Evolutionary conservation across 2,888 invertebrate species (phyloP).

Genomic region (Cheilosia variabilis): DNA sequence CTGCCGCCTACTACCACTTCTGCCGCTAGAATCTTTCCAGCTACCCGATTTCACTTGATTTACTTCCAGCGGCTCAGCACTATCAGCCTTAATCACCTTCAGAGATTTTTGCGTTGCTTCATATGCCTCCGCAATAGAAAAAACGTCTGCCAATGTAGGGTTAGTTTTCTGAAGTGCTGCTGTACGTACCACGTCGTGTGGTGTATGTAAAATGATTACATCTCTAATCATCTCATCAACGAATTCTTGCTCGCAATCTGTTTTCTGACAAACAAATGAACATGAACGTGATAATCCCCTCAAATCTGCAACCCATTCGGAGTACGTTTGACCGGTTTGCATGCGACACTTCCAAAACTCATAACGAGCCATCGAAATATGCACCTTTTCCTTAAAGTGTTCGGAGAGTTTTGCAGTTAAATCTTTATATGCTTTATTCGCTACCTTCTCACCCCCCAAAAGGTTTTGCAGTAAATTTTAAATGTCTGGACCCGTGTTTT

Average conservation of each 20-base stretch:
- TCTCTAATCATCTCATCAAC: constrained; percentile 34
- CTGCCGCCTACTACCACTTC: constrained; percentile 24
- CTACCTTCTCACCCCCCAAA: constrained; percentile 13
- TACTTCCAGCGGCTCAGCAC: constrained; percentile 18
- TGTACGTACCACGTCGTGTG: constrained; percentile 28
- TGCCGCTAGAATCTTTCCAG: constrained; percentile 24
- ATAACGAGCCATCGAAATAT: constrained; percentile 27
- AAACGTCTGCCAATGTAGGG: constrained; percentile 29
- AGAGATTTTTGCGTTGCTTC: constrained; percentile 35
- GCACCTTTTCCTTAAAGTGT: constrained; percentile 27
- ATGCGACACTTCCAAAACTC: constrained; percentile 33
- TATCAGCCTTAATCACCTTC: constrained; percentile 23
- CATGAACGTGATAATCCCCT: constrained; percentile 12
- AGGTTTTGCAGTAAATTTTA: constrained; percentile 25
- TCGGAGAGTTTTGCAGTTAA: constrained; percentile 10
- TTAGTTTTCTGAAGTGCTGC: constrained; percentile 47
- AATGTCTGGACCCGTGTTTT: constrained; percentile 13
- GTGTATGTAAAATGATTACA: constrained; percentile 34
- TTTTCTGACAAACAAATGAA: constrained; percentile 12
- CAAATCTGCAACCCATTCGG: constrained; percentile 28
- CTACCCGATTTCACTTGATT: constrained; percentile 25
- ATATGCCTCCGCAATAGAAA: constrained; percentile 20
- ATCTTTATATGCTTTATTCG: background rate
- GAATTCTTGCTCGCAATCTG: background rate
- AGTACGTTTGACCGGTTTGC: constrained; percentile 28